Base-by-base conservation (phyloP, 2,113 vertebrate genomes). In the Eidolon helvum region DNA sequence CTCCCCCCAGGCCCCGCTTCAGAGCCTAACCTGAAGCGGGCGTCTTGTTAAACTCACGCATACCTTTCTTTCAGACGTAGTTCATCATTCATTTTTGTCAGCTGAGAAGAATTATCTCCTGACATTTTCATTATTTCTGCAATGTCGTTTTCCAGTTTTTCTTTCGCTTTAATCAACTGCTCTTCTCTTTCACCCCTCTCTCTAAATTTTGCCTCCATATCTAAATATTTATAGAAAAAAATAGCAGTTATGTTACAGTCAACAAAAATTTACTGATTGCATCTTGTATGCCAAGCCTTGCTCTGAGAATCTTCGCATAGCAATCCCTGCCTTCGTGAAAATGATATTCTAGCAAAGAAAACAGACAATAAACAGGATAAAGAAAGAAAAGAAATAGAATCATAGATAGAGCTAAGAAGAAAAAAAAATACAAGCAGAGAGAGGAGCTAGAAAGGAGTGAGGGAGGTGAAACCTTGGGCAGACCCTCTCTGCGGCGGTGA, bases 71-170 rank as follows among this genome's bases (percentile, higher is more conserved):
- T 99, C 85, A 98, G 97, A 14, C 98, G 98, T 43, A 99, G 98
- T 48, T 99, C 99, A 22, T 99, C 98, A 0, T 99, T 99, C 99
- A 99, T 99, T 97, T 98, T 99, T 1, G 98, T 99, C 57, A 99
- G 98, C 97, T 99, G 99, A 88, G 98, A 98, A 95, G 99, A 99
- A 98, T 98, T 99, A 97, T 99, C 99, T 90, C 99, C 99, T 1
- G 99, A 99, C 18, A 99, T 99, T 95, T 99, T 99, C 97, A 99
- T 99, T 98, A 99, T 99, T 89, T 99, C 99, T 12, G 99, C 99
- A 85, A 99, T 99, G 88, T 99, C 98, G 10, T 98, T 99, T 98
- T 99, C 99, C 79, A 99, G 98, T 96, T 99, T 99, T 97, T 94
- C 95, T 98, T 99, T 99, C 33, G 99, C 99, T 68, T 99, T 99